These are phyloP conservation scores for Podarcis cretensis DNA, from an alignment of 2,113 vertebrate genomes.

Conservation along the genomic window DNA sequence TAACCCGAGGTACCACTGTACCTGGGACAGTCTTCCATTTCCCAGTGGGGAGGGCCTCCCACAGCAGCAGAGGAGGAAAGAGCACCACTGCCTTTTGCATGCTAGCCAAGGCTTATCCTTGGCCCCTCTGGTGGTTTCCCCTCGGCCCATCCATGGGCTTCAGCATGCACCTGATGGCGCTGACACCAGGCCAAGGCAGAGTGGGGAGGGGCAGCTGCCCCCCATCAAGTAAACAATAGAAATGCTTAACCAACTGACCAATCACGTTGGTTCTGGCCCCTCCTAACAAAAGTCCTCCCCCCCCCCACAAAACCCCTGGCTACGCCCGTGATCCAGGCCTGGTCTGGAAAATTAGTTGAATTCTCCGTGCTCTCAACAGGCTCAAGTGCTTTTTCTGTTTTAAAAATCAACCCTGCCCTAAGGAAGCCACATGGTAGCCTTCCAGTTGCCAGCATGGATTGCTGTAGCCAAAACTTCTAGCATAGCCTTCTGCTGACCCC, in stretches of 20 bases:
- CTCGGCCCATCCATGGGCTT: neutral
- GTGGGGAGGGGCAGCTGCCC: neutral
- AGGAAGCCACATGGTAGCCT: neutral
- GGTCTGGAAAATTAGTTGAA: neutral
- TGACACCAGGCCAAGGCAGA: neutral
- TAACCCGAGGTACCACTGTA: no score
- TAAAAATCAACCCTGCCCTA: fast-evolving
- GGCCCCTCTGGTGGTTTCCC: neutral
- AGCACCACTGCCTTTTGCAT: neutral
- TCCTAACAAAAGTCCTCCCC: no score
- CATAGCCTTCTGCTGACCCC: neutral
- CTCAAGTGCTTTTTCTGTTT: fast-evolving
- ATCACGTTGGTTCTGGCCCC: no score
- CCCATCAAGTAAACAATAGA: neutral
- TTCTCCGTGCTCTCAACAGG: neutral
- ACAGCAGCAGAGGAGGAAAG: neutral
- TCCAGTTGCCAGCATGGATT: neutral
- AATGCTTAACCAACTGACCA: no score
- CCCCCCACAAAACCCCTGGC: neutral
- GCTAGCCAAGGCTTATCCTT: no score
- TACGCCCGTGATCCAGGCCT: no score
- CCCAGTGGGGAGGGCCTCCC: neutral
- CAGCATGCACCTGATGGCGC: neutral
- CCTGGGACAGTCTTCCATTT: neutral
- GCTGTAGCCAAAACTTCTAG: neutral